phyloP scores from a whole-genome alignment of 1,140 invertebrate species.

The Cryptotermes secundus region DNA sequence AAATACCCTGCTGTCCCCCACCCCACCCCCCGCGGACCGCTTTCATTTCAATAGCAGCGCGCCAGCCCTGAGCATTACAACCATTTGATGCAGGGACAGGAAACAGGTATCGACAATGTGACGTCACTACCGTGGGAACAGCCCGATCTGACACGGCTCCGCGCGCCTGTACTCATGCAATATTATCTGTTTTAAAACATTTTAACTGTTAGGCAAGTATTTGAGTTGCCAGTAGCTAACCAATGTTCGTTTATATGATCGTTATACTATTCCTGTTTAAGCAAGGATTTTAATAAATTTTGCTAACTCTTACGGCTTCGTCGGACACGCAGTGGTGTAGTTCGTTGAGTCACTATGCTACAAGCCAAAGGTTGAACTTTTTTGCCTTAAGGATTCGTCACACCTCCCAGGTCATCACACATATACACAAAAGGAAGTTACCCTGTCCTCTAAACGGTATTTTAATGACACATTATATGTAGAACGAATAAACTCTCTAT shows the following conservation, averaged over 20 bases:
- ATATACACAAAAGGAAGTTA: background rate
- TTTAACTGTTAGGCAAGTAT: background rate
- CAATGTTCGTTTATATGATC: background rate
- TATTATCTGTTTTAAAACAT: slow-evolving; percentile 7
- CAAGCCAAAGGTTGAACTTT: too few relatives aligned
- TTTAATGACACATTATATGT: too few relatives aligned
- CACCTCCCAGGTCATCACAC: background rate
- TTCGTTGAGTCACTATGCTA: too few relatives aligned
- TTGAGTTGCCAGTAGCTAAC: background rate
- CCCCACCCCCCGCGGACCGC: background rate
- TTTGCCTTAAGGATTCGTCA: background rate
- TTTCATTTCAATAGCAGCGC: slow-evolving; percentile 9
- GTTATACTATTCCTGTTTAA: background rate
- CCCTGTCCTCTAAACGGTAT: too few relatives aligned
- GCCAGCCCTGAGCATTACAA: background rate
- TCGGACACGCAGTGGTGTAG: too few relatives aligned
- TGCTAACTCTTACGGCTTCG: too few relatives aligned
- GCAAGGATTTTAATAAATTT: background rate
- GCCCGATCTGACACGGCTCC: background rate
- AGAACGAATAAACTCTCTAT: too few relatives aligned
- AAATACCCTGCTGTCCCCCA: background rate
- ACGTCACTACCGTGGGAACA: slow-evolving; percentile 10
- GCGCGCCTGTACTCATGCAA: background rate
- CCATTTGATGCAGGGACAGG: slow-evolving; percentile 11
- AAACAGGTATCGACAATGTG: slow-evolving; percentile 10